Evolutionary conservation across 2,888 invertebrate species (phyloP).

Genomic region (Oligia strigilis): DNA sequence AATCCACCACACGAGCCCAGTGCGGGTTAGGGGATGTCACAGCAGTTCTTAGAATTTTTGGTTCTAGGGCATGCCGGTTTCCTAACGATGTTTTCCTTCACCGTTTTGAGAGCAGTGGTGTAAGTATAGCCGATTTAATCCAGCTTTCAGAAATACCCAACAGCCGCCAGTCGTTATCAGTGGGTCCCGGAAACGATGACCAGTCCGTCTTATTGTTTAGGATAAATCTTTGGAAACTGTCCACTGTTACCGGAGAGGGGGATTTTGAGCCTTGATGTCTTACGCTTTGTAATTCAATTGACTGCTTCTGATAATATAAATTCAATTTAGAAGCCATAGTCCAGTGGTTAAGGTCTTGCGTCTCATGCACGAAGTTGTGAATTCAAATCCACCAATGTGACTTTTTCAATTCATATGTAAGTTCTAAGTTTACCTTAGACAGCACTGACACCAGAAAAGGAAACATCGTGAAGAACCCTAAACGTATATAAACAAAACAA

Average conservation of each 20-base stretch:
- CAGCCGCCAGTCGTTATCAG: constrained; percentile 27
- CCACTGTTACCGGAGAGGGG: not conserved
- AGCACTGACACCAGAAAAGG: not conserved
- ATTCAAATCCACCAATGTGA: not conserved
- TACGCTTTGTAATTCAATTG: constrained; percentile 30
- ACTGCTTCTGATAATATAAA: constrained; percentile 36
- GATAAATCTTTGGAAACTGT: constrained; percentile 49
- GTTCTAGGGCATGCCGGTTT: not conserved
- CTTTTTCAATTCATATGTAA: not conserved
- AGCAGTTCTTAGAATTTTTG: not conserved
- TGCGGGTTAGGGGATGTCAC: not conserved
- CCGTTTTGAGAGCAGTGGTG: not conserved
- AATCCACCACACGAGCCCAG: not conserved
- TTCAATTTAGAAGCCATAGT: constrained; percentile 5
- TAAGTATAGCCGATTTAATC: not conserved
- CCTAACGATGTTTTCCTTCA: not conserved
- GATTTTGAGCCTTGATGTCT: constrained; percentile 2
- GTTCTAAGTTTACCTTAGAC: not conserved
- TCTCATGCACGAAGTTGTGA: not conserved
- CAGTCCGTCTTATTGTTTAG: constrained; percentile 32
- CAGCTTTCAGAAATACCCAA: not conserved
- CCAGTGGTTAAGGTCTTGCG: not conserved
- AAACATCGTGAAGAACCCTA: not conserved
- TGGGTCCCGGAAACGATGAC: constrained; percentile 36
- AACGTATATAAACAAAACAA: too few species aligned